Evolutionary conservation across 2,888 invertebrate species (phyloP), one percentile per base, ranked within the genome.

Genomic region (Monochamus alternatus): DNA sequence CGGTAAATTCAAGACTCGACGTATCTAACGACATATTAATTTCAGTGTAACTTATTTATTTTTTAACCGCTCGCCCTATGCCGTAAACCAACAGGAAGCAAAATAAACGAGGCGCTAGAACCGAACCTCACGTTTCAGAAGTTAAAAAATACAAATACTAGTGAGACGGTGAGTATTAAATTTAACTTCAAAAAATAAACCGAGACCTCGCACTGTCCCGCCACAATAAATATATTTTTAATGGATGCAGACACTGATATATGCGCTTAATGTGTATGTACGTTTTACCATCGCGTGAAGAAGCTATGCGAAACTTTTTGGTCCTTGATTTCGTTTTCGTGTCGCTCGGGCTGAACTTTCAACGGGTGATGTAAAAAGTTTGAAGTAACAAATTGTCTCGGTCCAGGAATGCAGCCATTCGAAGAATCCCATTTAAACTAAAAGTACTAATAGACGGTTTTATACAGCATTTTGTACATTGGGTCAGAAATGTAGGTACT

Each of bases 221-320:
- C 55, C 55, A 55, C 55, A 55, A 55, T 55, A 55, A 55, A 55
- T 55, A 55, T 55, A 55, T 55, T 55, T 55, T 55, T 55, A 55
- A 55, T 55, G 55, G 55, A 14, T 55, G 55, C 22, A 55, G 55
- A 55, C 55, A 55, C 55, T 55, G 55, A 55, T 55, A 14, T 55
- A 55, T 55, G 55, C n/a, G 55, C 22, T 55, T n/a, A 22, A 22
- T 55, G 55, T 14, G 55, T 55, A 55, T 55, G n/a, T n/a, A n/a
- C n/a, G 55, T 47, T 47, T 47, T 47, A 47, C 47, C 47, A 47
- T 47, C 47, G 47, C 47, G 55, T 14, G 14, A 22, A 38, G 38
- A 38, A 55, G 55, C 55, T 55, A 55, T 55, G 55, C 55, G 55
- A 55, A 55, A 55, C 55, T 10, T 55, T 55, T 55, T 22, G 55